phyloP scores from a whole-genome alignment of 2,113 vertebrate species.

The Hemibagrus wyckioides region DNA sequence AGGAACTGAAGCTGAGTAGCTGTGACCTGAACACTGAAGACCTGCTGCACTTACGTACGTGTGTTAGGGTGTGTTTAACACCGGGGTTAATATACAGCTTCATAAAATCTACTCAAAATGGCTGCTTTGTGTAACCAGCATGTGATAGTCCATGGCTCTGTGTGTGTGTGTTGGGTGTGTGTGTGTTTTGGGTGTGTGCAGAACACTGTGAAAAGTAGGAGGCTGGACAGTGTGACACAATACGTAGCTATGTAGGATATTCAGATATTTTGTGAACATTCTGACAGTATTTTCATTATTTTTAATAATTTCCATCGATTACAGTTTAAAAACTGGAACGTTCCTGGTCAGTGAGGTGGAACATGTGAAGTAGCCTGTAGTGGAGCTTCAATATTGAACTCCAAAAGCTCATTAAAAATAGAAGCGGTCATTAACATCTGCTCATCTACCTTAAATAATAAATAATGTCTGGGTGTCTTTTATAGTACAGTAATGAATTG shows the following conservation, averaged over 20 bases:
- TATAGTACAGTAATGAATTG: not conserved
- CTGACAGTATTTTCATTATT: too few relatives aligned
- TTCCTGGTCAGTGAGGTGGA: not conserved
- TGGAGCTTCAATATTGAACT: not conserved
- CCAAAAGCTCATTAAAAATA: not conserved
- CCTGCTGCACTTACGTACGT: constrained; percentile 76
- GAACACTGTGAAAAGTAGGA: not conserved
- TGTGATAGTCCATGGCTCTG: not conserved
- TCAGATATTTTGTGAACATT: not conserved
- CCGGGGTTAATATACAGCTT: not conserved
- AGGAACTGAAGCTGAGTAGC: constrained; percentile 84
- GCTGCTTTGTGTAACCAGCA: not conserved
- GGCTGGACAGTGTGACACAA: not conserved
- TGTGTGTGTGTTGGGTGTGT: too few relatives aligned
- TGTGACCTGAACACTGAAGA: constrained; percentile 82
- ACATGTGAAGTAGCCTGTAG: not conserved
- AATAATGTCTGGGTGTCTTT: not conserved
- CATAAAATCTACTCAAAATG: not conserved
- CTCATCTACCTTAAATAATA: not conserved
- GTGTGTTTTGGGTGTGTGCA: too few relatives aligned
- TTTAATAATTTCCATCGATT: not conserved
- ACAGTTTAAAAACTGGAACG: not conserved
- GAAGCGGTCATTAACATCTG: not conserved
- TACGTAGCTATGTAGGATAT: not conserved
- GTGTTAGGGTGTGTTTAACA: not conserved